Evolutionary conservation across 2,113 vertebrate species (phyloP), one percentile per base, ranked within the genome.

Genomic region (Geococcyx californianus): DNA sequence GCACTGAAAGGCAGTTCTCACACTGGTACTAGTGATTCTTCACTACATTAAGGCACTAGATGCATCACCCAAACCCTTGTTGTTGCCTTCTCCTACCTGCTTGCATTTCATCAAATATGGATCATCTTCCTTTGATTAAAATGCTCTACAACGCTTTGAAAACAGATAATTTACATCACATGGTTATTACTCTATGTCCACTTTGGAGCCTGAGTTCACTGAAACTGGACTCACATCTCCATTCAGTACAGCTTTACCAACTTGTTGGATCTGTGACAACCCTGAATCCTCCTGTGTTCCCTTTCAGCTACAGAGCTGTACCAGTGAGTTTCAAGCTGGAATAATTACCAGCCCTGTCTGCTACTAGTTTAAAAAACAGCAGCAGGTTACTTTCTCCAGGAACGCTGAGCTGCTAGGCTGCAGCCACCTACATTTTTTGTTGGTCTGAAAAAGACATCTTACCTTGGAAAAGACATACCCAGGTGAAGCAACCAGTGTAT

Each of bases 111-210:
- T 16, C 69, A 89, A 94, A 95, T 89, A 36, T 94, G 87, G 34
- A 80, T 77, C 94, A 95, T 88, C 83, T 94, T 96, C 90, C 49
- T 89, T 84, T 42, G 3, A 93, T 94, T 93, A 89, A 94, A 95
- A 79, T 54, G 20, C 31, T 79, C 87, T 40, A 51, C 49, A 62
- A 52, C 49, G 64, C 44, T 90, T 95, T 81, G 80, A 95, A 94
- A 96, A 68, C 26, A 82, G 87, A 79, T 73, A 72, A 89, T 94
- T 84, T 64, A 72, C 67, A 84, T 95, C 89, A 79, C 89, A 82
- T 76, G 77, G n/a, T 31, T 72, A n/a, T 10, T 54, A n/a, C 5
- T 87, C 56, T 75, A 23, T 45, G 77, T 72, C 74, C 77, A 75
- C 62, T 72, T 66, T 34, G 66, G 77, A 89, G 44, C 15, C 63